phyloP scores from a whole-genome alignment of 2,113 vertebrate species.

The Ploceus nigricollis region DNA sequence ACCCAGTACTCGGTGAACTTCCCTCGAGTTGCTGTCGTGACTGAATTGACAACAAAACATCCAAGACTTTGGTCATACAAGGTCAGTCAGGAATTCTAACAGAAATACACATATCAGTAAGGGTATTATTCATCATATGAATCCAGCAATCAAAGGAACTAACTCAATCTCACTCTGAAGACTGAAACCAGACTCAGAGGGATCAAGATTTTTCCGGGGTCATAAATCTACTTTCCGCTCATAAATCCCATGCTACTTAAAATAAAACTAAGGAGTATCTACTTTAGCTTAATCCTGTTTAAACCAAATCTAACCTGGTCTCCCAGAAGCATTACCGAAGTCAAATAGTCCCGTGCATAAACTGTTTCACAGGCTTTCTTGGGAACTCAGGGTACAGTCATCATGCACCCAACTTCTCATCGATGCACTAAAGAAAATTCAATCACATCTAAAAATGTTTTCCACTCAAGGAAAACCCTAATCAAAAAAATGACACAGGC shows the following conservation, averaged over 20 bases:
- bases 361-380: not conserved
- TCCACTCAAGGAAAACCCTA: not conserved
- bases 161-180: not conserved
- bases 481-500: not conserved
- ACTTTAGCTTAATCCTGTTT: constrained; percentile 64
- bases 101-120: not conserved
- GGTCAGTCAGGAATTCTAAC: not conserved
- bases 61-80: not conserved
- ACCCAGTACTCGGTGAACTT: fast-evolving
- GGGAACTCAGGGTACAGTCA: not conserved
- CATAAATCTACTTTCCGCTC: constrained; percentile 27
- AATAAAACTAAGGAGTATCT: constrained; percentile 32
- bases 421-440: not conserved
- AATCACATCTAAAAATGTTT: not conserved
- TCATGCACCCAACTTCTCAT: not conserved
- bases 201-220: constrained; percentile 4
- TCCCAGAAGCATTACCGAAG: constrained; percentile 40
- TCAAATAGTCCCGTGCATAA: not conserved
- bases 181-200: not conserved
- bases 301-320: constrained; percentile 47
- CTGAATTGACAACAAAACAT: not conserved
- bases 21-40: not conserved
- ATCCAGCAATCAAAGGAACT: not conserved
- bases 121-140: not conserved
- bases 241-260: constrained; percentile 42